These are phyloP conservation scores for Pterocles orientalis DNA, from an alignment of 2,113 vertebrate genomes.

Conservation along the genomic window DNA sequence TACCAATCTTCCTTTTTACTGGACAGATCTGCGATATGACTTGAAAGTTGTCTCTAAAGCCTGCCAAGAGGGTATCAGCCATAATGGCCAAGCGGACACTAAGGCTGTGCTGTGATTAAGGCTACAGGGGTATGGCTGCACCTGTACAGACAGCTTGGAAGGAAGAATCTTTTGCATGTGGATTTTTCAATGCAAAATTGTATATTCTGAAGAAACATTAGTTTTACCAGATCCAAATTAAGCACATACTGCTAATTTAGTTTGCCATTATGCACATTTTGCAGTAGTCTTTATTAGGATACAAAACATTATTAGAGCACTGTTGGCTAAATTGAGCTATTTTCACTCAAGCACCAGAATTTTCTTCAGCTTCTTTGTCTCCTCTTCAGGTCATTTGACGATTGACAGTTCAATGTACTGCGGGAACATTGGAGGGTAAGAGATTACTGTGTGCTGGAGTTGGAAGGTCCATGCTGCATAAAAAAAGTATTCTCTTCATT, in stretches of 20 bases:
- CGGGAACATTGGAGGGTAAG: background rate
- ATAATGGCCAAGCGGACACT: background rate
- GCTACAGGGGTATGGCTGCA: background rate
- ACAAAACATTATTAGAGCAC: background rate
- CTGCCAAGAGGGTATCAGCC: background rate
- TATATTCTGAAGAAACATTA: background rate
- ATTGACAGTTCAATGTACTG: constrained; percentile 30
- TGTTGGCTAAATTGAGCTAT: background rate
- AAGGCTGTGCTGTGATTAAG: background rate
- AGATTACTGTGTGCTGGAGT: background rate
- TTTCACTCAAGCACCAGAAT: background rate
- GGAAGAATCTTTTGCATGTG: background rate
- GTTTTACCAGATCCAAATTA: background rate
- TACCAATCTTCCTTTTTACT: background rate
- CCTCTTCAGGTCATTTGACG: background rate
- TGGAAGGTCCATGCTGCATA: background rate
- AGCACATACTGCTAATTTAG: background rate
- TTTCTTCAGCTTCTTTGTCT: constrained; percentile 17
- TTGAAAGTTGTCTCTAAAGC: background rate
- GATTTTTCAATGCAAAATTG: background rate
- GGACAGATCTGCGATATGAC: background rate
- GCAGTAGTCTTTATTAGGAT: background rate
- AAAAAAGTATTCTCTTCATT: constrained; percentile 3
- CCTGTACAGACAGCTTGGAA: background rate
- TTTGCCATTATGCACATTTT: background rate